These are phyloP conservation scores for Chondrilla cf. caribensis DNA, from an alignment of 37 sponge, comb jelly and placozoan genomes.

Conservation along the genomic window DNA sequence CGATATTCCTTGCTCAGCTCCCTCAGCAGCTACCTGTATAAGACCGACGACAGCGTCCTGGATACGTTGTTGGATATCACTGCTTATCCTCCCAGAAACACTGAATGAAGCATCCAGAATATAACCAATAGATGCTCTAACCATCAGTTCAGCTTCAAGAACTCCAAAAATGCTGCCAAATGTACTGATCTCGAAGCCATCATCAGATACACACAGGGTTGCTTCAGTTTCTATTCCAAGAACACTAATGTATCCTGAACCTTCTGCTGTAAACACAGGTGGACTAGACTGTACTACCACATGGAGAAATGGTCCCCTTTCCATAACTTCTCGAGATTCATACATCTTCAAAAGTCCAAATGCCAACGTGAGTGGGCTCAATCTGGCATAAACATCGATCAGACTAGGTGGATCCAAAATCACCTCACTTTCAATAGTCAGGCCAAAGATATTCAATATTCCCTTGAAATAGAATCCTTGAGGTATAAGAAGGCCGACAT, in stretches of 20 bases:
- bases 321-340: slow-evolving; percentile 8
- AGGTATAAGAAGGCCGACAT: slow-evolving; percentile 15
- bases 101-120: background rate
- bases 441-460: slow-evolving; percentile 35
- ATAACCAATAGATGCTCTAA: background rate
- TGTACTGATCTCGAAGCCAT: background rate
- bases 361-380: slow-evolving; percentile 12
- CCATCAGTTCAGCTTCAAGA: background rate
- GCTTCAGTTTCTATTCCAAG: slow-evolving; percentile 21
- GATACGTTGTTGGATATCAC: background rate
- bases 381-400: background rate
- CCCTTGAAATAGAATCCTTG: slow-evolving; percentile 34
- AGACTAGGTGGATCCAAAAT: background rate
- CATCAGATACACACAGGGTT: background rate
- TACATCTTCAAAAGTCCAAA: slow-evolving; percentile 29
- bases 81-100: slow-evolving; percentile 10
- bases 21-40: slow-evolving; percentile 3
- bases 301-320: slow-evolving; percentile 28
- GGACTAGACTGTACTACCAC: background rate
- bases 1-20: background rate
- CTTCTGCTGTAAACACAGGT: background rate
- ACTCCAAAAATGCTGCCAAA: slow-evolving; percentile 13
- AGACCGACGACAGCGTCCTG: background rate
- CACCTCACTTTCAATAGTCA: slow-evolving; percentile 5
- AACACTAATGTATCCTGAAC: slow-evolving; percentile 12